These are phyloP conservation scores for Sinotaia quadrata DNA, from an alignment of 2,888 invertebrate genomes.

Conservation along the genomic window DNA sequence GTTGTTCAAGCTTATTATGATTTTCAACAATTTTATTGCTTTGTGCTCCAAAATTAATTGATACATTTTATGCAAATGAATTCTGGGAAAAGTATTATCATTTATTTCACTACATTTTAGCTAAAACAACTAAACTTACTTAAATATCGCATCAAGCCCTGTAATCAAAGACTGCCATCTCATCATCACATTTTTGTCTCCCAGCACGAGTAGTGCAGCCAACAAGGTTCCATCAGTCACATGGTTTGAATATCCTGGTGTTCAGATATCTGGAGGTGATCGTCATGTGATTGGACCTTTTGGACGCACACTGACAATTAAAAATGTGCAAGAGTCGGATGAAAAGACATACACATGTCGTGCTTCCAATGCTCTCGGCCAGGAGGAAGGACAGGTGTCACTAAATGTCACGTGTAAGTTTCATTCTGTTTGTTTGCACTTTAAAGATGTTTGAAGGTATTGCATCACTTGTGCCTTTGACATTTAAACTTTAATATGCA, in stretches of 20 bases:
- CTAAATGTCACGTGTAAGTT: slow-evolving; percentile 36
- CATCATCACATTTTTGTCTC: not conserved
- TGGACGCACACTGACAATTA: slow-evolving; percentile 27
- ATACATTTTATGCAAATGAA: no score
- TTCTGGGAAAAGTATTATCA: no score
- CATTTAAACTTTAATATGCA: no score
- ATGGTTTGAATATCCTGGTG: slow-evolving; percentile 1
- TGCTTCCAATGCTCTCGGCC: slow-evolving; percentile 12
- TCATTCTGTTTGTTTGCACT: not conserved
- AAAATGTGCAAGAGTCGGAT: slow-evolving; percentile 28
- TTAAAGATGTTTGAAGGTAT: not conserved
- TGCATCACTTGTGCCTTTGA: no score
- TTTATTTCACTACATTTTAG: no score
- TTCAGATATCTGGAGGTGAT: not conserved
- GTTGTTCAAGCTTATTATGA: no score
- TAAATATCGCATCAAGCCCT: no score
- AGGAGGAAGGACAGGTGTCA: not conserved
- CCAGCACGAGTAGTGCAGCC: not conserved
- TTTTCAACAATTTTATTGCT: no score
- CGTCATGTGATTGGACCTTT: slow-evolving; percentile 8
- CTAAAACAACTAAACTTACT: no score
- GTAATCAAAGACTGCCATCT: not conserved
- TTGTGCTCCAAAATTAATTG: no score
- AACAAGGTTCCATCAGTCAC: slow-evolving; percentile 8
- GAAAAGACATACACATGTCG: slow-evolving; percentile 31